A percentile compares a stretch with the other conserved stretches of the same genome.
Conservation (phyloP, 2,888 invertebrate genomes). For the Tachina grossa region DNA sequence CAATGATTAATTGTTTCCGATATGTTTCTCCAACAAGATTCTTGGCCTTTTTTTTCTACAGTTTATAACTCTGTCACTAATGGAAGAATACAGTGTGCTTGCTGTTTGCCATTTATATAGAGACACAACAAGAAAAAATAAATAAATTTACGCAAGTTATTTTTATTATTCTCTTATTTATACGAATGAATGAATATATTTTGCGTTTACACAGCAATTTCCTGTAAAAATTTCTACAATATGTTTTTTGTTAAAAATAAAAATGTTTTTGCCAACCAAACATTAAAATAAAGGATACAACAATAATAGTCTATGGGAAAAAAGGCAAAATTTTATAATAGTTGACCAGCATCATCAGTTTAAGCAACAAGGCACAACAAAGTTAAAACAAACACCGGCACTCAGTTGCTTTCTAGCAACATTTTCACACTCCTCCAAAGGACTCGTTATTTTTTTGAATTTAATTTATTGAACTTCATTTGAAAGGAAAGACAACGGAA, state of each 20-base stretch:
- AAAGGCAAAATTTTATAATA: conserved; percentile 63
- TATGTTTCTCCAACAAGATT: conserved; percentile 66
- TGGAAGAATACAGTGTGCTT: not conserved
- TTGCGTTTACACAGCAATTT: conserved; percentile 68
- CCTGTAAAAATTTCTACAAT: conserved; percentile 65
- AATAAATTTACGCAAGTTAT: conserved; percentile 53
- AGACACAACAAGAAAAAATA: conserved; percentile 28
- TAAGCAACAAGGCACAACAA: conserved; percentile 40
- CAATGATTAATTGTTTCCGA: conserved; percentile 75
- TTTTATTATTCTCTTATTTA: conserved; percentile 32
- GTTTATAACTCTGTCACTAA: conserved; percentile 29
- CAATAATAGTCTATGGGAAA: conserved; percentile 63
- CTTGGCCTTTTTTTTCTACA: conserved; percentile 45
- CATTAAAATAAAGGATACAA: conserved; percentile 47
- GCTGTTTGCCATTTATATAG: conserved; percentile 16
- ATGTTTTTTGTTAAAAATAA: conserved; percentile 48
- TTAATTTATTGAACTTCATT: conserved; percentile 53
- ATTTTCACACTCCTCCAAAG: conserved; percentile 20
- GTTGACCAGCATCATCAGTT: conserved; percentile 61
- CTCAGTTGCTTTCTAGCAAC: not conserved
- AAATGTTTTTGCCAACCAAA: conserved; percentile 5
- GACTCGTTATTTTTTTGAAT: conserved; percentile 39
- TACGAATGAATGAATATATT: conserved; percentile 12
- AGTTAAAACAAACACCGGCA: conserved; percentile 41
- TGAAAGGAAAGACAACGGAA: conserved; percentile 51